Base-by-base conservation (phyloP, 2,797 vertebrate genomes). In the Rhinella marina region DNA sequence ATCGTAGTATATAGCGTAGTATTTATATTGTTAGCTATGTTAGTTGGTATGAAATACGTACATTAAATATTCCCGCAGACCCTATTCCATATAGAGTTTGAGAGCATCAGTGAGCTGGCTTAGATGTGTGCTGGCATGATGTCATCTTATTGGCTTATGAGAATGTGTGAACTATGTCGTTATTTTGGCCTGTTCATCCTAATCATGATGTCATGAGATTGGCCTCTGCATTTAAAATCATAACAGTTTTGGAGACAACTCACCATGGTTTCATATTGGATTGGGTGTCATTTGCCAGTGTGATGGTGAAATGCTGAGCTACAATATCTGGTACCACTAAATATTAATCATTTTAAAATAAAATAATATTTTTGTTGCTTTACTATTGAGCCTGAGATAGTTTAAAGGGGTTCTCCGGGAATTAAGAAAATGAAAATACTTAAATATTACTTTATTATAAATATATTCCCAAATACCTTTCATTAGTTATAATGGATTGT, bases 81-180 rank as follows among this genome's bases (percentile, higher is more conserved):
- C 11, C 25, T 52, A 25, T 25, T 2, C 17, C 10, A 81, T 17
- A 61, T 75, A 50, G 72, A 50, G 23, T 41, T 32, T 62, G 29
- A 57, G 64, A 48, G 54, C 41, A 54, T 66, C 61, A 86, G 50
- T 4, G 17, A 76, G 56, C 66, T 87, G 59, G 80, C 73, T 64
- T 21, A 52, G 19, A 27, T 25, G 29, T 52, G 48, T 41, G 54
- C 23, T 13, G 32, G 59, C 3, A 78, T 83, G 81, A 77, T 82
- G 70, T 84, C 62, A 84, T 64, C 19, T 48, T 56, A 68, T 84
- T 88, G 87, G 87, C 87, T 78, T 84, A 79, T 6, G 54, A 23
- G 48, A 23, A 61, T 70, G 82, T 84, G 81, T 84, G 87, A 88
- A 79, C 78, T 61, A 84, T 84, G 81, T 88, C 86, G 78, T 88